These are phyloP conservation scores for Drosophila micromelanica DNA, from an alignment of 1,140 invertebrate genomes.

Conservation along the genomic window DNA sequence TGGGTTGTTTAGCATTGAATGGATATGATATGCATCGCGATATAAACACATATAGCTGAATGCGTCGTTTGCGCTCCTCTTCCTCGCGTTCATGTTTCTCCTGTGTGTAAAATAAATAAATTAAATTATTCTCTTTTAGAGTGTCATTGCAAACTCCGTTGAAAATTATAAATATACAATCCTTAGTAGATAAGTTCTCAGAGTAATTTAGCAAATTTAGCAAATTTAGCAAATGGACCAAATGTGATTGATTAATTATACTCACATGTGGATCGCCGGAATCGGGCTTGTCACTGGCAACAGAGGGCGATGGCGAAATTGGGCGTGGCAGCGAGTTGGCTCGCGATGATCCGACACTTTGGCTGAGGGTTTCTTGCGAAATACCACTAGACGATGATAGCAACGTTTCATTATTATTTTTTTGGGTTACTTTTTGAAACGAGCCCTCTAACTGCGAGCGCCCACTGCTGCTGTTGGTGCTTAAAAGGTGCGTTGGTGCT, in stretches of 20 bases:
- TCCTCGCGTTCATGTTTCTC: constrained; percentile 95
- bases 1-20: constrained; percentile 99
- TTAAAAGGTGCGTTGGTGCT: constrained; percentile 13
- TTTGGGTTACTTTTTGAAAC: constrained; percentile 40
- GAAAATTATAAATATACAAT: too few species aligned
- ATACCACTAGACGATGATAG: constrained; percentile 88
- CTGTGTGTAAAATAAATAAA: constrained; percentile 79
- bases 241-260: background rate
- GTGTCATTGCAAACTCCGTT: too few species aligned
- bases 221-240: too few species aligned
- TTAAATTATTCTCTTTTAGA: background rate
- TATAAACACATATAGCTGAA: constrained; percentile 99
- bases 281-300: constrained; percentile 91
- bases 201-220: too few species aligned
- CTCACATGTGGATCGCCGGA: constrained; percentile 67
- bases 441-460: constrained; percentile 13
- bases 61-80: constrained; percentile 95
- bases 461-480: constrained; percentile 16
- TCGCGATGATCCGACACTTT: constrained; percentile 85
- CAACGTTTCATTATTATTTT: constrained; percentile 84
- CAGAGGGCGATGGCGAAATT: constrained; percentile 92
- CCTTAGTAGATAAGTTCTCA: too few species aligned
- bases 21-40: constrained; percentile 99
- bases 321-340: constrained; percentile 90
- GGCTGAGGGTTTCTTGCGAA: constrained; percentile 87